Percentiles rank a stretch among this genome's conserved stretches.
Evolutionary conservation across 2,888 invertebrate species (phyloP).

Genomic region (Scrobipalpa atriplicella): DNA sequence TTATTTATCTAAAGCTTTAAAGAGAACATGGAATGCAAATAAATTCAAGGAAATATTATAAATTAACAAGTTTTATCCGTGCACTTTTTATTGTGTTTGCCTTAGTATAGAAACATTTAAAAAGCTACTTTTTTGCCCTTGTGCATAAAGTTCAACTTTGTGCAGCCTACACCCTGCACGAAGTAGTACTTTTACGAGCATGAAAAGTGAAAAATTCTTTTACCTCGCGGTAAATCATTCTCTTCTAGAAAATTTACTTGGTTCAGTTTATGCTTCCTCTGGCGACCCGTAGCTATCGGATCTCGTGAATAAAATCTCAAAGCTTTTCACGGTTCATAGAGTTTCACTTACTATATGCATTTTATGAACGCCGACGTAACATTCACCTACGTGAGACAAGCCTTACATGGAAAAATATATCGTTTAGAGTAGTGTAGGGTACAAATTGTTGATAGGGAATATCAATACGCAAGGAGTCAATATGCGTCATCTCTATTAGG

Average conservation of each 20-base stretch:
- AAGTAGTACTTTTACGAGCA: background rate
- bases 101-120: no score
- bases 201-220: background rate
- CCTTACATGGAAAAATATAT: background rate
- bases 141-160: no score
- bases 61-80: no score
- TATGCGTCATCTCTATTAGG: background rate
- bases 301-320: constrained; percentile 54
- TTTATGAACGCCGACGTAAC: constrained; percentile 42
- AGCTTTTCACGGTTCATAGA: constrained; percentile 55
- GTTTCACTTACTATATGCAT: constrained; percentile 61
- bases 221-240: background rate
- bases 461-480: background rate
- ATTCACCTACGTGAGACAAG: background rate
- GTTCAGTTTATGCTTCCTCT: background rate
- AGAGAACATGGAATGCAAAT: no score
- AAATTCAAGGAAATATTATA: no score
- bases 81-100: no score
- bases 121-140: no score
- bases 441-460: background rate
- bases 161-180: no score
- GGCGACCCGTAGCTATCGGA: constrained; percentile 24
- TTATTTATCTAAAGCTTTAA: no score
- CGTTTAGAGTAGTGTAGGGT: background rate
- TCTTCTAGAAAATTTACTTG: background rate